Conservation (phyloP, 2,888 invertebrate species). For the Scaptomyza caliginosa region DNA sequence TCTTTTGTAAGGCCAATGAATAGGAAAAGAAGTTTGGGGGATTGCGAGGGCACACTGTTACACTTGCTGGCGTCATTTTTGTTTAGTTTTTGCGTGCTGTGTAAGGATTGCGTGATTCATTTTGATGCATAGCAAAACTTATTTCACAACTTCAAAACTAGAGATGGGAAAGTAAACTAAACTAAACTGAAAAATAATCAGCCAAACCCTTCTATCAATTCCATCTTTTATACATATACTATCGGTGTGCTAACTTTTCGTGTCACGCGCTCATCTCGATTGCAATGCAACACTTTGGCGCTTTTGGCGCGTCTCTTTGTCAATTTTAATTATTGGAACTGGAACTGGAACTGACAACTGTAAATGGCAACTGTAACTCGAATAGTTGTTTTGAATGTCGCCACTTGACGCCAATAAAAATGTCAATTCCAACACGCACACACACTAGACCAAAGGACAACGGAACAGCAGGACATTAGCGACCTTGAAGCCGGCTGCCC, state of each 20-base stretch:
- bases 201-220: too few species aligned
- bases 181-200: too few species aligned
- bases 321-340: slow-evolving; percentile 67
- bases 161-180: too few species aligned
- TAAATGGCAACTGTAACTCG: slow-evolving; percentile 9
- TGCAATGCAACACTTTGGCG: slow-evolving; percentile 34
- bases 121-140: slow-evolving; percentile 40
- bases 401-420: slow-evolving; percentile 58
- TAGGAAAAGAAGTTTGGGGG: not conserved
- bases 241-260: not conserved
- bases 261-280: not conserved
- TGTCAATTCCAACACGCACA: slow-evolving; percentile 34
- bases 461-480: slow-evolving; percentile 1
- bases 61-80: slow-evolving; percentile 65
- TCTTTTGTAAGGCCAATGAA: slow-evolving; percentile 2
- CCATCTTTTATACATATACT: not conserved
- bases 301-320: slow-evolving; percentile 62
- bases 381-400: slow-evolving; percentile 46
- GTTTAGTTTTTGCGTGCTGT: slow-evolving; percentile 48
- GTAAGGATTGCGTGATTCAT: slow-evolving; percentile 66
- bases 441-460: not conserved
- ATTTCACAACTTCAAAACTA: slow-evolving; percentile 32
- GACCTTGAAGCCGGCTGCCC: slow-evolving; percentile 40
- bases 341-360: slow-evolving; percentile 17
- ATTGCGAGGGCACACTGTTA: not conserved